Conservation (phyloP, 1,140 invertebrate species). For the Drosophila oshimai region DNA sequence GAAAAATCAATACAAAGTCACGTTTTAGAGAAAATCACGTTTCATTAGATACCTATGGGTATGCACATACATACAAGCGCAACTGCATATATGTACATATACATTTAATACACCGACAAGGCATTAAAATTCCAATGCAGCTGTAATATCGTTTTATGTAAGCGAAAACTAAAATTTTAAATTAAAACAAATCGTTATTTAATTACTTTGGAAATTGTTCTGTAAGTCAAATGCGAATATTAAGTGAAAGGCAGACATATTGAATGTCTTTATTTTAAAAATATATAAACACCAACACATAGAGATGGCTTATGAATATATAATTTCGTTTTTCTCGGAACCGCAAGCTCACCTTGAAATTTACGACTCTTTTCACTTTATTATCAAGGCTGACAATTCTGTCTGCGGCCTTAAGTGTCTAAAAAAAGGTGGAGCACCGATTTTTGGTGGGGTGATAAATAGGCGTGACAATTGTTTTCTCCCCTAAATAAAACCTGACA, state of each 20-base stretch:
- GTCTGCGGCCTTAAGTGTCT: slow-evolving; percentile 8
- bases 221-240: slow-evolving; percentile 13
- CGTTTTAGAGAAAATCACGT: slow-evolving; percentile 81
- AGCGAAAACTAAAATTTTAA: slow-evolving; percentile 47
- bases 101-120: slow-evolving; percentile 17
- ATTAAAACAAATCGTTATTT: slow-evolving; percentile 28
- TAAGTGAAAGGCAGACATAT: slow-evolving; percentile 40
- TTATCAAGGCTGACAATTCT: slow-evolving; percentile 36
- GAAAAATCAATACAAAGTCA: slow-evolving; percentile 83
- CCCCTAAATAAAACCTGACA: neutral
- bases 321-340: neutral
- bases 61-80: slow-evolving; percentile 14
- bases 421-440: slow-evolving; percentile 29
- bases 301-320: neutral
- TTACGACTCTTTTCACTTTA: slow-evolving; percentile 61
- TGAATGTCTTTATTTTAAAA: slow-evolving; percentile 43
- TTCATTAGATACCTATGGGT: slow-evolving; percentile 76
- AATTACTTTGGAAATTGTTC: slow-evolving; percentile 25
- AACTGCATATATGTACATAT: slow-evolving; percentile 12
- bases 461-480: neutral
- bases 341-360: slow-evolving; percentile 60
- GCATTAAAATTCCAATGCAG: slow-evolving; percentile 66
- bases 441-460: slow-evolving; percentile 32
- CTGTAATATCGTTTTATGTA: slow-evolving; percentile 61
- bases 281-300: slow-evolving; percentile 3